phyloP scores from a whole-genome alignment of 2,888 invertebrate species.

The Agrotis puta region DNA sequence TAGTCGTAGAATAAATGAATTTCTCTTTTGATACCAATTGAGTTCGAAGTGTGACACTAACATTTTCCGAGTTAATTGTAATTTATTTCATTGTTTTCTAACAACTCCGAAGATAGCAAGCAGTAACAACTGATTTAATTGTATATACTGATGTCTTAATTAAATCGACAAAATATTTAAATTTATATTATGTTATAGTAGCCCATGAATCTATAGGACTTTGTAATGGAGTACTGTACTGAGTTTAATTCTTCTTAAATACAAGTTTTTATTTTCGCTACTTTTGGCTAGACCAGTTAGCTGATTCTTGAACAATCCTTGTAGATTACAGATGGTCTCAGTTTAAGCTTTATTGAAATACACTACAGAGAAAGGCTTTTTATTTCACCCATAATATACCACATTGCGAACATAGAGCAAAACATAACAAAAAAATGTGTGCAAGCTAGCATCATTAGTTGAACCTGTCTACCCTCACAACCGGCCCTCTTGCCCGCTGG shows the following conservation, averaged over 20 bases:
- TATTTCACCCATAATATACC: slow-evolving; percentile 10
- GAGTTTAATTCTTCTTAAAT: too few relatives aligned
- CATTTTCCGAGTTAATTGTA: slow-evolving; percentile 38
- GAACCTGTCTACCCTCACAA: slow-evolving; percentile 75
- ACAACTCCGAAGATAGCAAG: neutral
- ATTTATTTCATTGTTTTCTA: slow-evolving; percentile 1
- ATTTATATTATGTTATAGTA: neutral
- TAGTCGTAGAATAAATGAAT: slow-evolving; percentile 55
- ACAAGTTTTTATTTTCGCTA: too few relatives aligned
- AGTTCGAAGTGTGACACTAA: slow-evolving; percentile 53
- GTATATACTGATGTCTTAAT: too few relatives aligned
- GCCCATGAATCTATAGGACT: neutral
- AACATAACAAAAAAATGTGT: slow-evolving; percentile 69
- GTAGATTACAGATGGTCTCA: neutral
- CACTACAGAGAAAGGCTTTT: slow-evolving; percentile 13
- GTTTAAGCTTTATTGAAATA: neutral
- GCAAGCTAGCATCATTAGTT: slow-evolving; percentile 76
- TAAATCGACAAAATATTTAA: too few relatives aligned
- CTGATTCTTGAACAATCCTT: neutral
- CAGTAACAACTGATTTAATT: too few relatives aligned
- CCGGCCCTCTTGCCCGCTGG: slow-evolving; percentile 71
- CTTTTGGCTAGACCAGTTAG: neutral
- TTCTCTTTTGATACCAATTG: slow-evolving; percentile 41
- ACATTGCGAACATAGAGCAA: slow-evolving; percentile 26
- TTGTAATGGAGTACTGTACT: too few relatives aligned